A percentile compares a stretch with the other conserved stretches of the same genome.
Conservation (phyloP, 2,113 vertebrate genomes). For the Micromys minutus region DNA sequence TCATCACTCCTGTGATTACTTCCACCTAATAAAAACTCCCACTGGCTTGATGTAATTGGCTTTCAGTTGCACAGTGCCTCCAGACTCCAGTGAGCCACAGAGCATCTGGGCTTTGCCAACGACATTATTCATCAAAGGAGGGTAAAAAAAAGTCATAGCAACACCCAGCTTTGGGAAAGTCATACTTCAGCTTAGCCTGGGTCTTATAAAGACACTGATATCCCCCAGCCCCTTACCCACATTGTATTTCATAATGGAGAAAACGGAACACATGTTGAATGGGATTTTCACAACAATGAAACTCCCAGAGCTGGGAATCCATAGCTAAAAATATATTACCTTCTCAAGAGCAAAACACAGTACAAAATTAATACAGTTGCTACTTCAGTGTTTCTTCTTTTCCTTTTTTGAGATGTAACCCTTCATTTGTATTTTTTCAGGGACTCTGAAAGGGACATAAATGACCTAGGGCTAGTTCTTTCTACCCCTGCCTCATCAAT, state of each 20-base stretch:
- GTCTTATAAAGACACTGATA: constrained; percentile 43
- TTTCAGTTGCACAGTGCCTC: neutral
- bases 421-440: constrained; percentile 39
- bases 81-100: neutral
- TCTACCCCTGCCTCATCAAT: neutral
- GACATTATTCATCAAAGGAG: constrained; percentile 65
- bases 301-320: constrained; percentile 54
- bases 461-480: neutral
- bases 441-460: constrained; percentile 42
- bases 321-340: constrained; percentile 66
- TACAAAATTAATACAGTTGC: constrained; percentile 66
- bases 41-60: neutral
- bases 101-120: constrained; percentile 63
- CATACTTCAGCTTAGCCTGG: constrained; percentile 19
- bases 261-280: constrained; percentile 56
- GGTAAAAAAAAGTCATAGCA: constrained; percentile 19
- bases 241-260: constrained; percentile 41
- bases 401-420: neutral
- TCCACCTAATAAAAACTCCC: constrained; percentile 36
- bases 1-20: constrained; percentile 27
- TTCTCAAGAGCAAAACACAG: constrained; percentile 16
- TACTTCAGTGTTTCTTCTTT: constrained; percentile 32
- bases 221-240: neutral
- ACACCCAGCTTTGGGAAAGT: constrained; percentile 35
- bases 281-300: constrained; percentile 65